Base-by-base conservation (phyloP, 2,888 invertebrate species). In the Pseudococcus longispinus region DNA sequence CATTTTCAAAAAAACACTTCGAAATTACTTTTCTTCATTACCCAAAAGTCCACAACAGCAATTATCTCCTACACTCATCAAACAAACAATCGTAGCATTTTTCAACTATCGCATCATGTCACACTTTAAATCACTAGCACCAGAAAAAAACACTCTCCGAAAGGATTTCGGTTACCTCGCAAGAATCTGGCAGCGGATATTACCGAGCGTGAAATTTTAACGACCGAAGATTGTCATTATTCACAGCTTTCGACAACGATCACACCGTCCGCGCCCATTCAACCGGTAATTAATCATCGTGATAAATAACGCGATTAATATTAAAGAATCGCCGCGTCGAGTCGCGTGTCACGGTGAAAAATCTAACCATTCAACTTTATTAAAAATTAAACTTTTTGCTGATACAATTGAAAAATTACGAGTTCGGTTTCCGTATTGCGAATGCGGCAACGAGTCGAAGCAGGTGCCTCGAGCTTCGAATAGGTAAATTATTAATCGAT, bases 171-270 rank as follows among this genome's bases (percentile, higher is more conserved):
- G n/a, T n/a, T n/a, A 37, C 9, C 37, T 5, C 37, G 9, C 37
- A 37, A 37, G 37, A 37, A 37, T 37, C n/a, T n/a, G n/a, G 37
- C 37, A 37, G 37, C 6, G 18, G 20, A 60, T 20, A 70, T 29
- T 70, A 70, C 70, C 70, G 26, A 15, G 37, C 29, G 6, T 11
- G 23, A 70, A 70, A 70, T 26, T 70, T 2, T 70, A 70, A 70
- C 26, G 70, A 70, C 29, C 29, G 26, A 70, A 70, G 70, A 83
- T 46, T 83, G 26, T 46, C 83, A 83, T 83, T 83, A 46, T 83
- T 83, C 83, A 83, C 44, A 46, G 83, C 83, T 83, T 83, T 83
- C 46, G 83, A 83, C 83, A 46, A 46, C 83, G 83, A 83, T 83
- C 44, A 51, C 26, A 3, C 0, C 20, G 9, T 13, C 15, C 80